Percentiles rank a stretch among this genome's conserved stretches.
Evolutionary conservation across 2,113 vertebrate genomes (phyloP).

Genomic region (Atherinomorus stipes): DNA sequence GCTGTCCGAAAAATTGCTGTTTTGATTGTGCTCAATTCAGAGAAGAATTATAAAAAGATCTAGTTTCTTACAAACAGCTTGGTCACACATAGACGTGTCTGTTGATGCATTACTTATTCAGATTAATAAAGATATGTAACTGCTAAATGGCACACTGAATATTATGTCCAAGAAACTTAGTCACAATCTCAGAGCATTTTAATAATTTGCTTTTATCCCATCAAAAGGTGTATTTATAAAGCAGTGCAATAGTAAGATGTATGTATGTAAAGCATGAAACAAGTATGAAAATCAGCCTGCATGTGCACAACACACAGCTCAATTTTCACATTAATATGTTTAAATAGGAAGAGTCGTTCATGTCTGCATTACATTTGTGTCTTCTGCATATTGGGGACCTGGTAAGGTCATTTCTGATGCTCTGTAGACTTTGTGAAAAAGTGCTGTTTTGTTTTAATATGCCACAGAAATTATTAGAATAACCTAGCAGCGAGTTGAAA

Average conservation of each 20-base stretch:
- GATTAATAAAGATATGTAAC: too few species aligned
- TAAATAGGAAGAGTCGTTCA: neutral
- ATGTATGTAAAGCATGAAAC: neutral
- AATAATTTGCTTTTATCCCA: too few species aligned
- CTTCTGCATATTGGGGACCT: neutral
- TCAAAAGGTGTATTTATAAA: neutral
- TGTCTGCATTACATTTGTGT: neutral
- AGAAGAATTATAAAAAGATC: too few species aligned
- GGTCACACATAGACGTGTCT: too few species aligned
- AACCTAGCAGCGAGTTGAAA: neutral
- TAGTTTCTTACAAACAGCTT: too few species aligned
- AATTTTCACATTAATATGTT: neutral
- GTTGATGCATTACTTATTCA: too few species aligned
- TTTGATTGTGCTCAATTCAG: too few species aligned
- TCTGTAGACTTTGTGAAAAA: neutral
- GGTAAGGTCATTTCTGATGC: neutral
- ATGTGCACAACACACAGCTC: neutral
- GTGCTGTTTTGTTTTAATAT: neutral
- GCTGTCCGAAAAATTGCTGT: too few species aligned
- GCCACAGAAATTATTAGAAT: neutral
- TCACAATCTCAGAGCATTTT: too few species aligned
- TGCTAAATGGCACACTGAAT: too few species aligned
- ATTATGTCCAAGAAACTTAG: too few species aligned
- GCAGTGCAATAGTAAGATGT: neutral
- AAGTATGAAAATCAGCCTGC: neutral